Evolutionary conservation across 2,113 vertebrate species (phyloP).

Genomic region (Athene cunicularia): DNA sequence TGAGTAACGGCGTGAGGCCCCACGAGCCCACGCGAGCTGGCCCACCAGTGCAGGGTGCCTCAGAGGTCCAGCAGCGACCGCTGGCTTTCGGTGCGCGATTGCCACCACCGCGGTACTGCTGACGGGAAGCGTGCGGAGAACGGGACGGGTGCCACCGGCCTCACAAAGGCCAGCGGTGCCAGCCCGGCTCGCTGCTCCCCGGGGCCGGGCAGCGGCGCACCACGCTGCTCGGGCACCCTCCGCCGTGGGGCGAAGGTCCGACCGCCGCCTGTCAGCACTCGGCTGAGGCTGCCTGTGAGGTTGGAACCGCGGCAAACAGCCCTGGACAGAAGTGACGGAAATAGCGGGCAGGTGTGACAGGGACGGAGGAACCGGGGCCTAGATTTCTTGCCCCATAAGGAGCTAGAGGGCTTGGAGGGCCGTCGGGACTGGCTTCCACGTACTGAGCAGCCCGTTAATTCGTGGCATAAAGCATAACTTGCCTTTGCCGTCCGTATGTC

Average conservation of each 20-base stretch:
- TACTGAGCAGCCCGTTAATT: not conserved
- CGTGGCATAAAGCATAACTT: not conserved
- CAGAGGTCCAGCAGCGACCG: too few species aligned
- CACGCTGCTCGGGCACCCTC: too few species aligned
- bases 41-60: not conserved
- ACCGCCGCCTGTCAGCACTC: accelerated
- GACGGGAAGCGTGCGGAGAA: not conserved
- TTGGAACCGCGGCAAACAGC: accelerated
- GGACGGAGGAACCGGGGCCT: accelerated
- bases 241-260: too few species aligned
- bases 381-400: not conserved
- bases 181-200: not conserved
- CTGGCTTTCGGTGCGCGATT: accelerated
- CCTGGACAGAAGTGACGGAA: too few species aligned
- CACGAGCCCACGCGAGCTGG: not conserved
- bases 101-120: not conserved
- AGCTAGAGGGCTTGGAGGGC: not conserved
- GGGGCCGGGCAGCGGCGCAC: too few species aligned
- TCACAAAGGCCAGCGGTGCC: not conserved
- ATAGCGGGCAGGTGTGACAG: not conserved
- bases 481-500: not conserved
- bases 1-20: not conserved
- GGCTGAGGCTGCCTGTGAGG: accelerated
- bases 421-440: not conserved
- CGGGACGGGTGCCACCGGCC: accelerated